Evolutionary conservation across 2,888 invertebrate species (phyloP), one percentile per base, ranked within the genome.

Genomic region (Graphium colonna): DNA sequence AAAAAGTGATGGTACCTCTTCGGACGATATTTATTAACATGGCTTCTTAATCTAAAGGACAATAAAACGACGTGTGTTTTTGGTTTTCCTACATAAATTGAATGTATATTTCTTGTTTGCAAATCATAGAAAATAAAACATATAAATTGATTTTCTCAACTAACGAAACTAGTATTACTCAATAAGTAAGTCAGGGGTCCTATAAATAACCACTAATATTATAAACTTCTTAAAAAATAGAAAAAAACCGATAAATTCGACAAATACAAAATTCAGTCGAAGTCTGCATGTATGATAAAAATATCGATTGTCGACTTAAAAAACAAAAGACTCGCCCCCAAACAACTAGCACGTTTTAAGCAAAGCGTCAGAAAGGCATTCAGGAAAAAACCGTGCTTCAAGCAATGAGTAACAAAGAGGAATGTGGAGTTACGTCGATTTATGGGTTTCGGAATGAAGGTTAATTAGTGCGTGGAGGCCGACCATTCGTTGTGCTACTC

Each of bases 381-480:
- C 16, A 18, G 28, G 51, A 58, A 57, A 58, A 54, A 58, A 50
- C 33, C 52, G 49, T 56, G 48, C 46, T 56, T 60, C 56, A 58
- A 59, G 52, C 60, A 51, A 58, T 53, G 52, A 63, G 67, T 70
- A 69, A 72, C 68, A 69, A 77, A 77, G 78, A 79, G 61, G 69
- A 71, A 80, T 73, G 72, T 76, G 65, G 59, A 69, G 74, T 73
- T 68, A 62, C 64, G 67, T 67, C 67, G 73, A 82, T 81, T 79
- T 82, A 79, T 82, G 77, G 67, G 71, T 76, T 77, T 62, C 73
- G 72, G 76, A 73, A 77, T 73, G 69, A 68, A 75, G 80, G 77
- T 80, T 81, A 82, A 84, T 82, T 83, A 82, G 78, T 73, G 62
- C 62, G 56, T 64, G 61, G 56, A 64, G 59, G 69, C 56, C 28